Base-by-base conservation (phyloP, 2,888 invertebrate genomes). In the Protophormia terraenovae region DNA sequence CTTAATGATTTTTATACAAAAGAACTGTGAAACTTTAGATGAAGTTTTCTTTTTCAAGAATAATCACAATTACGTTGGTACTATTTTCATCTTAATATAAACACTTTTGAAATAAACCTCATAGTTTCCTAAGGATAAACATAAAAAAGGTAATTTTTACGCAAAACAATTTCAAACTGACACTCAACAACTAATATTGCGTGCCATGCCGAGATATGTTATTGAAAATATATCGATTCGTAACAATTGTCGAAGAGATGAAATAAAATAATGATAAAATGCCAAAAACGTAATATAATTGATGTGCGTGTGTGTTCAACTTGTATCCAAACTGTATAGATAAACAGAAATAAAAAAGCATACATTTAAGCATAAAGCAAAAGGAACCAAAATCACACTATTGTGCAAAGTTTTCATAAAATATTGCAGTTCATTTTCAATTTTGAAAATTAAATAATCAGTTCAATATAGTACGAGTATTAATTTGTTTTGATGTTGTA, bases 401-500 rank as follows among this genome's bases (percentile, higher is more conserved):
- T 62, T n/a, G 16, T 47, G 45, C 41, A 45, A 6, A 64, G 14
- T 47, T 0, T n/a, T 38, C 50, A 35, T 76, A 27, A 14, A 47
- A 19, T 64, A 53, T n/a, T 45, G 19, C 41, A 41, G 29, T 32
- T 76, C 32, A 2, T 66, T 45, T 69, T 22, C 41, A 71, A 55
- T 67, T 69, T 19, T 83, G 87, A 89, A 89, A 90, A 90, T 91
- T 91, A 88, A 90, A 91, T 90, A 90, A 90, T 91, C 91, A 91
- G 91, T 89, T 89, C 88, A 87, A 83, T 87, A 87, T 75, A 87
- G 89, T 88, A 89, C 88, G 88, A 89, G 88, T 87, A 89, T 90
- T 91, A 91, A 91, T 91, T 91, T 89, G 91, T 90, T 91, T 89
- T 91, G 91, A 91, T 89, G 91, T 90, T 89, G 85, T 89, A 90